These are phyloP conservation scores for Psittacara wagleri DNA, from an alignment of 2,113 vertebrate species.

Conservation along the genomic window DNA sequence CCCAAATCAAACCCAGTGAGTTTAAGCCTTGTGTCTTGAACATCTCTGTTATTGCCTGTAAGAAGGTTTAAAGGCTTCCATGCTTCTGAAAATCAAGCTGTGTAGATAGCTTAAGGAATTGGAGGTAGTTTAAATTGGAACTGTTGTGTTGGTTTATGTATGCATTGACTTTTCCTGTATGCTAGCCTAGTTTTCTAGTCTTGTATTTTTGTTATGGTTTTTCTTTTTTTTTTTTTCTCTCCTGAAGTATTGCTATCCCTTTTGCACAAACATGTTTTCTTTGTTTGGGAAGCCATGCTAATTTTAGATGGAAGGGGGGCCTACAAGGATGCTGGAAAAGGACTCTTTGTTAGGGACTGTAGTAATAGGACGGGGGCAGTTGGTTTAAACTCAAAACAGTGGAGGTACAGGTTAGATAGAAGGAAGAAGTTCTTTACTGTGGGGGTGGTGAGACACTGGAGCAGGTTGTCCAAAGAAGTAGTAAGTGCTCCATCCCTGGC, in stretches of 20 bases:
- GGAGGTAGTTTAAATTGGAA: not conserved
- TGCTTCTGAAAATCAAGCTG: not conserved
- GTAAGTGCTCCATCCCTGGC: not conserved
- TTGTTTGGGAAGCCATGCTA: not conserved
- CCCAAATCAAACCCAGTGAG: fast-evolving
- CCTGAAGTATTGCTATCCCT: not conserved
- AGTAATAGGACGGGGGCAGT: not conserved
- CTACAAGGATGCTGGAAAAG: not conserved
- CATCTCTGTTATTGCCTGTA: not conserved
- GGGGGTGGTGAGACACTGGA: not conserved
- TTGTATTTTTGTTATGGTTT: not conserved
- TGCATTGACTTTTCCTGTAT: not conserved
- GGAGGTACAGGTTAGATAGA: not conserved
- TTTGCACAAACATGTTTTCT: not conserved
- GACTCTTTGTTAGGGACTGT: not conserved
- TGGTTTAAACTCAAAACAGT: not conserved
- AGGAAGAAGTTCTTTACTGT: not conserved
- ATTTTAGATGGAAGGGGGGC: not conserved
- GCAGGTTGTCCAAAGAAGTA: not conserved
- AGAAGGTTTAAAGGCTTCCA: not conserved
- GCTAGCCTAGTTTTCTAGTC: not conserved
- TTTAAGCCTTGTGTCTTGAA: not conserved
- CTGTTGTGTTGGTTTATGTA: not conserved
- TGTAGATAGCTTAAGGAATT: not conserved
- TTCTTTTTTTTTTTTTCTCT: not conserved